phyloP scores from a whole-genome alignment of 35 echinoderm and acorn worm species.

The Lytechinus variegatus region DNA sequence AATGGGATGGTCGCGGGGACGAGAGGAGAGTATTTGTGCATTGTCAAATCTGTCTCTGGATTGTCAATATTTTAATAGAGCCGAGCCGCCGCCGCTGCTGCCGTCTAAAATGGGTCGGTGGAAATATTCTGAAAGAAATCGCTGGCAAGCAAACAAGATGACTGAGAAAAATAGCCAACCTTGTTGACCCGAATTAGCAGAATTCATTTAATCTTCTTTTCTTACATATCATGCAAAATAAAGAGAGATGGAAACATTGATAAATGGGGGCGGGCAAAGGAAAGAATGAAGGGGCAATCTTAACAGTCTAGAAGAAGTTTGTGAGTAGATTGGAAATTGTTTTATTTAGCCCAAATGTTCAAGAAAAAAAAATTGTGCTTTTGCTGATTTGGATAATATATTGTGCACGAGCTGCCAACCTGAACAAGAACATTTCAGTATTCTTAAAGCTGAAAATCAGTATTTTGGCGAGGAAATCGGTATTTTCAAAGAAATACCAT shows the following conservation, averaged over 20 bases:
- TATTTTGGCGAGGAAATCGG: too few species aligned
- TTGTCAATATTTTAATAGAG: constrained; percentile 5
- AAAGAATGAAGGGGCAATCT: not conserved
- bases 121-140: not conserved
- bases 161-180: not conserved
- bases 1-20: not conserved
- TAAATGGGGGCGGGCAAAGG: not conserved
- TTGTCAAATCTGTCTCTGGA: not conserved
- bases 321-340: too few species aligned
- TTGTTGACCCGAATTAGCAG: not conserved
- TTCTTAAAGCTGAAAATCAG: too few species aligned
- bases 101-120: not conserved
- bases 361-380: too few species aligned
- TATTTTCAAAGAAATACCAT: too few species aligned
- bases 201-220: not conserved
- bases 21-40: not conserved
- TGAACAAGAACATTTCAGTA: too few species aligned
- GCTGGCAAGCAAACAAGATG: not conserved
- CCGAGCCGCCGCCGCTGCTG: not conserved
- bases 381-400: too few species aligned
- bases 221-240: not conserved
- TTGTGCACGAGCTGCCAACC: too few species aligned
- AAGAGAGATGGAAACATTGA: not conserved
- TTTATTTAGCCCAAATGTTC: too few species aligned
- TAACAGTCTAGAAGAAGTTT: too few species aligned